Conservation (phyloP, 2,113 vertebrate genomes). For the Drymodes brunneopygia region DNA sequence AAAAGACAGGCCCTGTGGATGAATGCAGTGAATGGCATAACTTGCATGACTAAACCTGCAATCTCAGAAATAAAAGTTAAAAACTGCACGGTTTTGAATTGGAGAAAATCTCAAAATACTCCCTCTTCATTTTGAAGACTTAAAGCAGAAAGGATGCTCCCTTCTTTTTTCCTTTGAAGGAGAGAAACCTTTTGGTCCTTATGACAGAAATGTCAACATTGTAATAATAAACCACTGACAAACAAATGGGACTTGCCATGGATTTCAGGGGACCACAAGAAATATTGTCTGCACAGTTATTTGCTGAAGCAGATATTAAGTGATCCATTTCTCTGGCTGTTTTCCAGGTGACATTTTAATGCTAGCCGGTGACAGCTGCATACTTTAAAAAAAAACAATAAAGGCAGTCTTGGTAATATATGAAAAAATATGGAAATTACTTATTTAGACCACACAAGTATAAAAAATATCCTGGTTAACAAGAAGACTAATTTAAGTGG, state of each 20-base stretch:
- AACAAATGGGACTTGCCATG: background rate
- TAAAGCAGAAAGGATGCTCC: background rate
- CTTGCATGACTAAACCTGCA: background rate
- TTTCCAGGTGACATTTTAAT: constrained; percentile 44
- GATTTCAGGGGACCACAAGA: background rate
- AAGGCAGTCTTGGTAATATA: background rate
- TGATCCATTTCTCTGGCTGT: background rate
- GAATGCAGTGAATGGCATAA: background rate
- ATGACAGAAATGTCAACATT: background rate
- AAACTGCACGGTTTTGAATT: background rate
- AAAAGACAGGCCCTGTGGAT: background rate
- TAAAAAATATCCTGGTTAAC: constrained; percentile 29
- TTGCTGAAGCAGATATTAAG: background rate
- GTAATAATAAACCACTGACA: background rate
- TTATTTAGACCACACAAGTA: constrained; percentile 52
- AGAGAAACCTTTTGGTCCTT: background rate
- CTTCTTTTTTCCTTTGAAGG: background rate
- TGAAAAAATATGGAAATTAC: constrained; percentile 12
- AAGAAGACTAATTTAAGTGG: constrained; percentile 18
- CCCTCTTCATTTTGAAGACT: background rate
- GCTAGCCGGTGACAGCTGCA: constrained; percentile 39
- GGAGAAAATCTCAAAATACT: background rate
- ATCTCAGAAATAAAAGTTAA: background rate
- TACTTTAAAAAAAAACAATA: background rate
- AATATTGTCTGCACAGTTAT: background rate